Evolutionary conservation across 2,113 vertebrate genomes (phyloP).

Genomic region (Notarius quadriscutis): DNA sequence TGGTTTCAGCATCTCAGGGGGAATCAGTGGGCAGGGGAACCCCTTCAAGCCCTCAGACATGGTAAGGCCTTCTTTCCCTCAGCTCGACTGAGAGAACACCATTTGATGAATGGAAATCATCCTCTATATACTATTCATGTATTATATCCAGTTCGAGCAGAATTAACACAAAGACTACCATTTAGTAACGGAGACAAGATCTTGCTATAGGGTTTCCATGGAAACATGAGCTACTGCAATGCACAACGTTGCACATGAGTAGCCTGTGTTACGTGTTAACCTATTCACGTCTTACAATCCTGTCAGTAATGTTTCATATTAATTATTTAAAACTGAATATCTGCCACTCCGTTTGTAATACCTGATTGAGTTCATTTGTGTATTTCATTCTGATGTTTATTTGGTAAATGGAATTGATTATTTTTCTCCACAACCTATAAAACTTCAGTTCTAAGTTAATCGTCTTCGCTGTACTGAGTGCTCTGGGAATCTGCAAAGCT

Average conservation of each 20-base stretch:
- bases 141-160: constrained; percentile 13
- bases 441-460: constrained; percentile 25
- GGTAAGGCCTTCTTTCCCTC: constrained; percentile 75
- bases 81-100: neutral
- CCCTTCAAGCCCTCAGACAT: constrained; percentile 99
- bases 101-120: constrained; percentile 20
- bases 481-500: constrained; percentile 31
- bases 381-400: neutral
- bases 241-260: constrained; percentile 61
- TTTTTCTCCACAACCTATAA: constrained; percentile 21
- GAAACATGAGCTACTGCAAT: constrained; percentile 67
- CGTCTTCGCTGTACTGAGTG: constrained; percentile 23
- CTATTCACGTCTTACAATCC: constrained; percentile 36
- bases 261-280: constrained; percentile 42
- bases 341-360: neutral
- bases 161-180: constrained; percentile 8
- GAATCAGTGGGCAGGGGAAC: constrained; percentile 98
- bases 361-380: neutral
- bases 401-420: constrained; percentile 4
- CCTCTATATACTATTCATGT: constrained; percentile 19
- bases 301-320: neutral
- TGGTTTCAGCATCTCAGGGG: constrained; percentile 98
- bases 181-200: constrained; percentile 45
- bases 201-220: constrained; percentile 71
- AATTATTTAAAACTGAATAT: neutral